These are phyloP conservation scores for Pipistrellus pipistrellus DNA, from an alignment of 2,797 vertebrate genomes.

Conservation along the genomic window DNA sequence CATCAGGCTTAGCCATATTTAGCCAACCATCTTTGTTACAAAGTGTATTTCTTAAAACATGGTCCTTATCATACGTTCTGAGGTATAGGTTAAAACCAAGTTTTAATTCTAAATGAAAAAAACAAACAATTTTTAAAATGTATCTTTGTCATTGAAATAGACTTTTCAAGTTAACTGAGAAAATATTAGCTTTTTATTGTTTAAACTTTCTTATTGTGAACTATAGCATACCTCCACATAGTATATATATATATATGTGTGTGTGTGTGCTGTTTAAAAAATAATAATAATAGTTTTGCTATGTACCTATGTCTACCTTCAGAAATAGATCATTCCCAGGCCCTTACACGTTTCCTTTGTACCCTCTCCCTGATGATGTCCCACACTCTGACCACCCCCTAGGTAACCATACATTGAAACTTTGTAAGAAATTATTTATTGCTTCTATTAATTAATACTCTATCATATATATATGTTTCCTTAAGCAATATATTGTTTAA, in stretches of 20 bases:
- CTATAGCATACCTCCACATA: neutral
- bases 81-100: constrained; percentile 76
- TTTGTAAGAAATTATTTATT: neutral
- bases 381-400: neutral
- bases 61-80: constrained; percentile 73
- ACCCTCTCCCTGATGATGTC: neutral
- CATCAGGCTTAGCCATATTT: constrained; percentile 51
- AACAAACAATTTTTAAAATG: constrained; percentile 70
- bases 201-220: constrained; percentile 32
- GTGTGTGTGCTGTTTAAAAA: neutral
- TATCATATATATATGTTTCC: neutral
- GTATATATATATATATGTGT: neutral
- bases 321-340: neutral
- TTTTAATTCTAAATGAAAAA: constrained; percentile 72
- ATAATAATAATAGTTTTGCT: neutral
- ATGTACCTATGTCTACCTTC: neutral
- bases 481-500: neutral
- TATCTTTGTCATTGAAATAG: constrained; percentile 65
- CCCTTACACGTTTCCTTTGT: constrained; percentile 38
- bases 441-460: constrained; percentile 29
- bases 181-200: constrained; percentile 19
- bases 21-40: neutral
- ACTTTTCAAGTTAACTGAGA: constrained; percentile 48
- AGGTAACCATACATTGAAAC: neutral
- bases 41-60: constrained; percentile 67